Evolutionary conservation across 2,888 invertebrate genomes (phyloP), one percentile per base, ranked within the genome.

Genomic region (Digitonthophagus gazella): DNA sequence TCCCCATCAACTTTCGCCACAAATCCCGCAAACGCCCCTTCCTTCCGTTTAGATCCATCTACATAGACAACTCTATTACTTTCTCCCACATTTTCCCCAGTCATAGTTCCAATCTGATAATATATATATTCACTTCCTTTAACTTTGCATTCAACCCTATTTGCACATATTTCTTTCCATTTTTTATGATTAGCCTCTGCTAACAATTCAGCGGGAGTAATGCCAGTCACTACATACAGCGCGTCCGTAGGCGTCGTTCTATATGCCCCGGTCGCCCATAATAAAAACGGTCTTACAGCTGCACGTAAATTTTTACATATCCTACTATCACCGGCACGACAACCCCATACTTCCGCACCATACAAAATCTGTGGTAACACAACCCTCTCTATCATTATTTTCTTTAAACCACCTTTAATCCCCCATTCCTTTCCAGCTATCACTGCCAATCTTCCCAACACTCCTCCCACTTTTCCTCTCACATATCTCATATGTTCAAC

Each of bases 291-390:
- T 64, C 74, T 55, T 44, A 74, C 66, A 3, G 65, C 54, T 6
- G 74, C 73, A 8, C 22, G 16, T 18, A 75, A 54, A 0, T 72
- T 69, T 66, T 57, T 75, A 44, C 28, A 58, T 5, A 74, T 54
- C 20, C 71, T 66, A 0, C 57, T 44, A 57, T 72, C 70, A 6
- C n/a, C 61, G 15, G 68, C 72, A 15, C 69, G 71, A 0, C 15
- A 19, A 5, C 74, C 74, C 73, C 74, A 76, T 4, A 76, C 66
- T 20, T 73, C 72, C 1, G 69, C 61, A 5, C 70, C 75, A 66
- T 75, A 74, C 55, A 72, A 6, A 15, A 72, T 6, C 15, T 67
- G 69, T 2, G 72, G 72, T 65, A 67, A 68, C 3, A 73, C 54
- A 0, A 67, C 72, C 8, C 55, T 15, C 18, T 58, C 16, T 1